Base-by-base conservation (phyloP, 2,113 vertebrate species). In the Planiliza haematocheilus region DNA sequence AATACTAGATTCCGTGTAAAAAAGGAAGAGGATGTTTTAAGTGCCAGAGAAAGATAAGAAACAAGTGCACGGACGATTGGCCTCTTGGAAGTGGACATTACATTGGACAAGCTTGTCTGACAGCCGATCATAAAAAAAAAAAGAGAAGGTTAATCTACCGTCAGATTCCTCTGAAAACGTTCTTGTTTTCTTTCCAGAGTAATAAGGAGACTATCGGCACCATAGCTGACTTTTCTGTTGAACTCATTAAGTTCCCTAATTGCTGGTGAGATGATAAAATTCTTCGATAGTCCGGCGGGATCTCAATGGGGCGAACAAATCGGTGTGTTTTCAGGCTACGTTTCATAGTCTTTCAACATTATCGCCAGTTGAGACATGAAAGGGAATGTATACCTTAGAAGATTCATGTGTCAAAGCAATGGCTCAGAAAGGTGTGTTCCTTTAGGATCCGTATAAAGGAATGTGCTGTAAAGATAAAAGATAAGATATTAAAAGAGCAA, bases 351-450 rank as follows among this genome's bases (percentile, higher is more conserved):
- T 65, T 73, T 20, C 41, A 36, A 14, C 21, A 24, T 7, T 7
- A 20, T 42, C 21, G 38, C 60, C n/a, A 13, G 51, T 73, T 12
- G 17, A 69, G 63, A 24, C 63, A 48, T 20, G 77, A 50, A 10
- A 10, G 58, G 46, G 24, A 49, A 66, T 41, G 34, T 37, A 16
- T 55, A 7, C 3, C 2, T 42, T 7, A 34, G 24, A 70, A 38
- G 24, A 70, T 66, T 67, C 20, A 72, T 71, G 43, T 36, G 49
- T 34, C 53, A 39, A 18, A 8, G 12, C 34, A n/a, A 60, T 39
- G 8, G 57, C 64, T 13, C 4, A 30, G 46, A 50, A 46, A 11
- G 17, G 9, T 56, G 36, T 63, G 42, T 42, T 37, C 24, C 21
- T 39, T 12, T 0, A 41, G 30, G 17, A 66, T 17, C 1, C 21